Conservation (phyloP, 2,797 vertebrate genomes). For the Acropternis orthonyx region DNA sequence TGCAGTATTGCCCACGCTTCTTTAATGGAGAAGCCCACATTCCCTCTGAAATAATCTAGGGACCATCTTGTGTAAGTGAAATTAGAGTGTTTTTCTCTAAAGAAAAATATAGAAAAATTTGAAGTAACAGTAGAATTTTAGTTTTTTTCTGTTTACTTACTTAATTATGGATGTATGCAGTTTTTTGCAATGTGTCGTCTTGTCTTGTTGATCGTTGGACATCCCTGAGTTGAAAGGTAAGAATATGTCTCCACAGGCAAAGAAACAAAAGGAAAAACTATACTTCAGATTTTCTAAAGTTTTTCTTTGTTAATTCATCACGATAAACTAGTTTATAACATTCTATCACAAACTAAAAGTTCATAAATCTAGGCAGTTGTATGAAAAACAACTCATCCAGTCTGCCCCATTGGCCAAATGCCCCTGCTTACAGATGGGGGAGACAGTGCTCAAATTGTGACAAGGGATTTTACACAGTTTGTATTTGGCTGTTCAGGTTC, state of each 20-base stretch:
- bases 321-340: neutral
- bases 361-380: neutral
- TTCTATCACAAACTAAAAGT: neutral
- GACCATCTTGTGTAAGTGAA: neutral
- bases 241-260: neutral
- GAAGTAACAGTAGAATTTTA: neutral
- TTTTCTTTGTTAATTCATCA: neutral
- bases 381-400: neutral
- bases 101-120: neutral
- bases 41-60: neutral
- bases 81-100: neutral
- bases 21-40: neutral
- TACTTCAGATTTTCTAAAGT: neutral
- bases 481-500: neutral
- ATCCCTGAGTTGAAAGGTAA: neutral
- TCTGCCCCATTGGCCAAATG: neutral
- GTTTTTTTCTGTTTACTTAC: neutral
- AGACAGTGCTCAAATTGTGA: neutral
- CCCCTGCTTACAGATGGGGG: neutral
- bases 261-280: neutral
- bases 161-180: neutral
- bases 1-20: neutral
- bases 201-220: neutral
- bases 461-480: neutral
- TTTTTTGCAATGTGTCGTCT: neutral